Evolutionary conservation across 2,113 vertebrate species (phyloP), one percentile per base, ranked within the genome.

Genomic region (Turnix velox): DNA sequence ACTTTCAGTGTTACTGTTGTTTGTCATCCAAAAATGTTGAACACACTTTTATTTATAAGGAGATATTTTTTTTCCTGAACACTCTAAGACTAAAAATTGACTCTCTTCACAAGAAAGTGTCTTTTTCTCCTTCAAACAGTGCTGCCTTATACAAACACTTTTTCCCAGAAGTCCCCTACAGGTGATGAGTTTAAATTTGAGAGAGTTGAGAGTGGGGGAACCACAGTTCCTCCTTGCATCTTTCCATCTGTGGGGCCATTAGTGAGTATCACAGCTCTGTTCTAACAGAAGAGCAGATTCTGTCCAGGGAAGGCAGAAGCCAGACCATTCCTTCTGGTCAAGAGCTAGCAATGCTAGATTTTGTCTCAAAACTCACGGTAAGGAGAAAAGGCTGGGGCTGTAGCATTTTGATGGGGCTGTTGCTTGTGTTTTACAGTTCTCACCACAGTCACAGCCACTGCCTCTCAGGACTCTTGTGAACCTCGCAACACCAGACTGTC

Each of bases 361-460:
- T 90, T 73, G 23, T 73, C 42, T 86, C 48, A 23, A 69, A 88
- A 71, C 48, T 37, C 45, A 28, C 37, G 73, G 63, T 31, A 71
- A 87, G 9, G 33, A 84, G 68, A 87, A 91, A 85, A 65, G 4
- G 57, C 30, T 84, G 69, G 61, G 62, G 73, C 18, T 65, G 45
- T 11, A 31, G 37, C 24, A 11, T 72, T 85, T 71, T 1, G 2
- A 18, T 62, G 35, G 80, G 52, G 35, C 35, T 69, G 39, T 69
- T 74, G 14, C 7, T 84, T 1, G 0, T 59, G 75, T 84, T 76
- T 79, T 61, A 55, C 18, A 75, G 8, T 7, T 2, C 45, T 84
- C 2, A 1, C 39, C 2, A 10, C 62, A 84, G 55, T n/a, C 23
- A 13, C 37, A 33, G 24, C 54, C 0, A 0, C 61, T 49, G 48